These are phyloP conservation scores for Ceratoteleas bidentatus DNA, from an alignment of 1,140 invertebrate genomes.

Conservation along the genomic window DNA sequence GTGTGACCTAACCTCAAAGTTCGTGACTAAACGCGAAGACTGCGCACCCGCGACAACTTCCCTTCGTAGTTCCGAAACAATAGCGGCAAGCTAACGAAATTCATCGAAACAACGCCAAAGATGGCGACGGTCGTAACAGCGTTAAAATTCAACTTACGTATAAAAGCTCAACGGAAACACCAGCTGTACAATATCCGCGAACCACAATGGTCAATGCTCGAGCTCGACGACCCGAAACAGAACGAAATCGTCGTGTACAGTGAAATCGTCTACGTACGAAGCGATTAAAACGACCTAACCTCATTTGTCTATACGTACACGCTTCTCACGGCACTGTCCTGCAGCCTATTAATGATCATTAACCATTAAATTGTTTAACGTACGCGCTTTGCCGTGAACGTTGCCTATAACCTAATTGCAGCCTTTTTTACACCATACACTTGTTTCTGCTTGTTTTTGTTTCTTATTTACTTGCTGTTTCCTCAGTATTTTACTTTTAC, in stretches of 20 bases:
- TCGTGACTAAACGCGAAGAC: no score
- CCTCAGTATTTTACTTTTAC: constrained; percentile 30
- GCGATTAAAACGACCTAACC: constrained; percentile 58
- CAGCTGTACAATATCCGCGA: constrained; percentile 25
- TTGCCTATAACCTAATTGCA: constrained; percentile 61
- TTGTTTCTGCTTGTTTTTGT: constrained; percentile 37
- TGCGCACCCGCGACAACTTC: no score
- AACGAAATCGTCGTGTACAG: constrained; percentile 60
- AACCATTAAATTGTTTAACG: constrained; percentile 54
- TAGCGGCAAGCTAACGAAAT: background rate
- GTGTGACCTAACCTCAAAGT: no score
- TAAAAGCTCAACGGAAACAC: constrained; percentile 42
- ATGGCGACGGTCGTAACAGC: constrained; percentile 13
- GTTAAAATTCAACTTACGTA: constrained; percentile 32
- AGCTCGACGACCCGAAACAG: constrained; percentile 16
- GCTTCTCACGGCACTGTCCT: constrained; percentile 62
- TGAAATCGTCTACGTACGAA: constrained; percentile 66
- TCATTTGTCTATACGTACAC: constrained; percentile 56
- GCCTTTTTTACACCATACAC: constrained; percentile 61
- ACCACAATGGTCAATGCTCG: constrained; percentile 16
- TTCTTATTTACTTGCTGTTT: constrained; percentile 10
- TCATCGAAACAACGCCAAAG: background rate
- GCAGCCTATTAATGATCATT: constrained; percentile 60
- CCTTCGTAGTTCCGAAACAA: background rate
- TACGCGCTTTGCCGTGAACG: constrained; percentile 58